Base-by-base conservation (phyloP, 2,888 invertebrate genomes). In the Dysmachus trigonus region DNA sequence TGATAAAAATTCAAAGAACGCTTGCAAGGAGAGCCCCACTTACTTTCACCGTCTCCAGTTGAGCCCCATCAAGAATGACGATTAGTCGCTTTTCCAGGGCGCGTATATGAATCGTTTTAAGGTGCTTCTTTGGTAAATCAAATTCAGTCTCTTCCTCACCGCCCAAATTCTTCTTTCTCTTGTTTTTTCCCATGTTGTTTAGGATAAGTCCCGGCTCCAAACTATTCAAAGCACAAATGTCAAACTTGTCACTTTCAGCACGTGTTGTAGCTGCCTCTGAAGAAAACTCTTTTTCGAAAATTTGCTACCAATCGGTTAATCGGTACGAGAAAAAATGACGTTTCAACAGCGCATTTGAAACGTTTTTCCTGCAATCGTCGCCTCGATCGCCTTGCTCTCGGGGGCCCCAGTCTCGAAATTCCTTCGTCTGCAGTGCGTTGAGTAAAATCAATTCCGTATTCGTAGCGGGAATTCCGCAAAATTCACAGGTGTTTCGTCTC, bases 41-140 rank as follows among this genome's bases (percentile, higher is more conserved):
- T 92, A 98, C 98, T 94, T 99, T 99, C 0, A 98, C 98, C 72
- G 98, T 97, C 93, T 99, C 99, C 84, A 99, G 92, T 90, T 98
- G 98, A 3, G 99, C 98, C 86, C 96, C 95, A 93, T 99, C 99
- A 85, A 99, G 92, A 86, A 99, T 95, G 62, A 99, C 95, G 88
- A 99, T 97, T 27, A 99, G 93, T 81, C 99, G 95, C 91, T 98
- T 98, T 89, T 98, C 97, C 92, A 96, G 95, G 89, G 97, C 95
- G 89, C 95, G 95, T 76, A 96, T 93, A 88, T 97, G 97, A 22
- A 94, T 93, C n/a, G 95, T 94, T 71, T 95, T 95, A 87, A 96
- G 93, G 92, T 97, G 96, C 90, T 95, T 95, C 0, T 96, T 96
- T 86, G 94, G 93, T 13, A 96, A 95, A 92, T 97, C 96, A 90